Percentiles rank a stretch among this genome's conserved stretches.
Conservation (phyloP, 2,888 invertebrate genomes). For the Entomobrya multifasciata region DNA sequence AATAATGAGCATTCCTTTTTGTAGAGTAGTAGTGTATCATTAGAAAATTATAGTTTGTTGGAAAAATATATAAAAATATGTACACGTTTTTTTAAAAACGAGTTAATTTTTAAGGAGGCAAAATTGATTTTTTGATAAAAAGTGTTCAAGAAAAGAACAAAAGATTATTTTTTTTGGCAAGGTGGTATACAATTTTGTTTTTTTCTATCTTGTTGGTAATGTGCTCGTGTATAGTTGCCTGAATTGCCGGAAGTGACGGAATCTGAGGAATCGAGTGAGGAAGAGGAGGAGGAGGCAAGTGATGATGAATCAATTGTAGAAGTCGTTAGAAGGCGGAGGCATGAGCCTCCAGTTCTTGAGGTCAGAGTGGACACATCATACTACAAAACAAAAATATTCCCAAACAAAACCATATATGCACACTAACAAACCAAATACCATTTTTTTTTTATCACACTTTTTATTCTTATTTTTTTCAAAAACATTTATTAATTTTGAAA, state of each 20-base stretch:
- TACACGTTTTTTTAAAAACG: no score
- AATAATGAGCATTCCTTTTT: not conserved
- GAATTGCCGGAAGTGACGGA: constrained; percentile 79
- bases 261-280: constrained; percentile 78
- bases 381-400: constrained; percentile 49
- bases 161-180: constrained; percentile 1
- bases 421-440: constrained; percentile 24
- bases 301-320: constrained; percentile 77
- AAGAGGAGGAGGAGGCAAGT: constrained; percentile 77
- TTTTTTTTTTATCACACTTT: constrained; percentile 25
- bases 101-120: no score
- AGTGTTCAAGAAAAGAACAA: no score
- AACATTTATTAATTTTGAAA: not conserved
- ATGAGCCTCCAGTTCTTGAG: constrained; percentile 75
- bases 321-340: constrained; percentile 71
- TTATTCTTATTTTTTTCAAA: not conserved
- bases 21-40: no score
- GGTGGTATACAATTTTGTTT: constrained; percentile 25
- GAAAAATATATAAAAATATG: no score
- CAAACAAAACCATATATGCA: not conserved
- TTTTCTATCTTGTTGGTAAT: constrained; percentile 33
- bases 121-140: no score
- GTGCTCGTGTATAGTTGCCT: constrained; percentile 77
- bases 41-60: no score
- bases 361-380: constrained; percentile 78